Conservation (phyloP, 1,140 invertebrate genomes). For the Streblospio benedicti region DNA sequence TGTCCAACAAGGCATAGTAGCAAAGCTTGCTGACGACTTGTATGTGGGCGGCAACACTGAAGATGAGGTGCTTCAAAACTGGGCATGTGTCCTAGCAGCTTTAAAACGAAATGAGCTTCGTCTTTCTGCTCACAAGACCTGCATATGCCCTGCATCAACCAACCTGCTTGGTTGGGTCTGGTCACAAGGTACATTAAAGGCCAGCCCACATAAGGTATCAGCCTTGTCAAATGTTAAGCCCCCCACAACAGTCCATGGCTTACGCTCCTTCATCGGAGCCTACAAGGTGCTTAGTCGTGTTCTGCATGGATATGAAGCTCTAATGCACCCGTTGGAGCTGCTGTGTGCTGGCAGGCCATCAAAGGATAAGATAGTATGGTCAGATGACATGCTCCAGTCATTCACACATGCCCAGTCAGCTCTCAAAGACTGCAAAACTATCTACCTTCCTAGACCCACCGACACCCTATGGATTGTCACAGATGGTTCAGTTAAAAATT, state of each 20-base stretch:
- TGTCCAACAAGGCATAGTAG: constrained; percentile 1
- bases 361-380: constrained; percentile 18
- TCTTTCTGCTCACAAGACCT: too few species aligned
- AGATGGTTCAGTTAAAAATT: constrained; percentile 15
- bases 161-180: not conserved
- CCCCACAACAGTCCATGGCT: not conserved
- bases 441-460: not conserved
- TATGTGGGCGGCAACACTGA: constrained; percentile 4
- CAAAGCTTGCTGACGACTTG: constrained; percentile 13
- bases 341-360: too few species aligned
- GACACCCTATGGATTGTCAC: constrained; percentile 9
- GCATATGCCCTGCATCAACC: too few species aligned
- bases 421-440: too few species aligned
- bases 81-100: not conserved
- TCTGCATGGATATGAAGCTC: too few species aligned
- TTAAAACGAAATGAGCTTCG: not conserved
- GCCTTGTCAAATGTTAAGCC: not conserved
- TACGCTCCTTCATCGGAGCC: too few species aligned
- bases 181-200: not conserved
- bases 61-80: not conserved
- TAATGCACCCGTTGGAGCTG: too few species aligned
- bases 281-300: too few species aligned
- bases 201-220: not conserved
- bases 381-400: constrained; percentile 8
- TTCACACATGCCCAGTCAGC: constrained; percentile 9